These are phyloP conservation scores for Ophioninae sp. DNA, from an alignment of 2,888 invertebrate genomes.

Conservation along the genomic window DNA sequence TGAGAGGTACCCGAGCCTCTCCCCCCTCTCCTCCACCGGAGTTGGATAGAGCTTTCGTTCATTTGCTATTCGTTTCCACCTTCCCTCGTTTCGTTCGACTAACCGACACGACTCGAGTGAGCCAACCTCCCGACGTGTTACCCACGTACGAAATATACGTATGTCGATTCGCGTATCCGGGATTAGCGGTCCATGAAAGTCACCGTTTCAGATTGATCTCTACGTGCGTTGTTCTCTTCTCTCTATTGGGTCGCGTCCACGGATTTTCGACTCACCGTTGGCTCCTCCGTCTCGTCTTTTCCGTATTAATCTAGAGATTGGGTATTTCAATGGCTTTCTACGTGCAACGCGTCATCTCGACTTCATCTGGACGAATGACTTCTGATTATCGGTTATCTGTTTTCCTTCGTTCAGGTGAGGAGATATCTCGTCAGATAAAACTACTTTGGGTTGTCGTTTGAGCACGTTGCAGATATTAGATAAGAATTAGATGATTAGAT, in stretches of 20 bases:
- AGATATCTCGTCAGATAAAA: no score
- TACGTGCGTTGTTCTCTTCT: conserved; percentile 23
- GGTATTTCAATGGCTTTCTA: neutral
- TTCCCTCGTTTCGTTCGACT: conserved; percentile 63
- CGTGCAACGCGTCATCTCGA: no score
- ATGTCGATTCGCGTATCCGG: conserved; percentile 63
- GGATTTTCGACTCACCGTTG: conserved; percentile 3
- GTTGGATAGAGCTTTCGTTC: conserved; percentile 73
- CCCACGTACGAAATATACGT: no score
- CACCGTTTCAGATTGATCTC: conserved; percentile 67
- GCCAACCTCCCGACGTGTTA: conserved; percentile 9
- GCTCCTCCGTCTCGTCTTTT: conserved; percentile 16
- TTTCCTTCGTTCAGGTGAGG: no score
- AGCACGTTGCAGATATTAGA: no score
- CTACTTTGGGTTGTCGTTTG: no score
- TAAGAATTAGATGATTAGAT: no score
- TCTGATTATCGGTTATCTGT: no score
- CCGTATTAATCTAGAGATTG: neutral
- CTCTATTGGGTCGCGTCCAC: conserved; percentile 27
- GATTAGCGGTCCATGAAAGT: conserved; percentile 78
- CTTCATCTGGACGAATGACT: no score
- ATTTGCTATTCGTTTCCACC: conserved; percentile 79
- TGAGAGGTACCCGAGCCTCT: conserved; percentile 53
- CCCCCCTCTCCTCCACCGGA: conserved; percentile 50
- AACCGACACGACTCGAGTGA: conserved; percentile 45